A percentile compares a stretch with the other conserved stretches of the same genome.
Evolutionary conservation across 2,113 vertebrate species (phyloP).

Genomic region (Oncorhynchus kisutch): DNA sequence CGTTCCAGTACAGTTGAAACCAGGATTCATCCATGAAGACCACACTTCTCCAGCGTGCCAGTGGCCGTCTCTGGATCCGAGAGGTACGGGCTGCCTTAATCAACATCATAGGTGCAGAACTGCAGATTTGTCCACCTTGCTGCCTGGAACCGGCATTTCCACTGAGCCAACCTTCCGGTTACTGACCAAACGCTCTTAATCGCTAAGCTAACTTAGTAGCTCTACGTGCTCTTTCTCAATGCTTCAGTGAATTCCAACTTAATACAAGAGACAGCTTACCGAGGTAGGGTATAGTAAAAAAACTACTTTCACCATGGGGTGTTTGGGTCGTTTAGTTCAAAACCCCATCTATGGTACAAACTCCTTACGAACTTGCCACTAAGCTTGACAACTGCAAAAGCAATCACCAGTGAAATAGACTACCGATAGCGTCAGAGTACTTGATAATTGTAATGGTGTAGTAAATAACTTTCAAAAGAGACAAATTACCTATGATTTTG

Average conservation of each 20-base stretch:
- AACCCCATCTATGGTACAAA: background rate
- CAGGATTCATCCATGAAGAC: no score
- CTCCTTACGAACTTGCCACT: background rate
- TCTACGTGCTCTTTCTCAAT: slow-evolving; percentile 30
- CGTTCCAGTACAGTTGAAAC: no score
- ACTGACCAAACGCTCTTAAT: no score
- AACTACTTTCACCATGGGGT: background rate
- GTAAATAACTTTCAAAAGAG: slow-evolving; percentile 22
- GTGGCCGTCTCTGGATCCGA: no score
- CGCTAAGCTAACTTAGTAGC: background rate
- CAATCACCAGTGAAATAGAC: slow-evolving; percentile 24
- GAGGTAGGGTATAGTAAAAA: background rate
- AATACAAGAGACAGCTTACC: slow-evolving; percentile 58
- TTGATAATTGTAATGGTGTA: slow-evolving; percentile 37
- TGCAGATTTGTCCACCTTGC: no score
- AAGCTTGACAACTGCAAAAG: background rate
- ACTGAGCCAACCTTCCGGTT: no score
- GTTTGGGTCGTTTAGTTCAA: background rate
- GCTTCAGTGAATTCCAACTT: slow-evolving; percentile 36
- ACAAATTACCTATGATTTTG: slow-evolving; percentile 47
- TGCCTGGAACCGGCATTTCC: no score
- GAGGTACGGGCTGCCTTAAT: no score
- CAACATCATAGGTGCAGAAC: no score
- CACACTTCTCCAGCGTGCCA: no score
- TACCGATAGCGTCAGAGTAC: background rate